Base-by-base conservation (phyloP, 2,797 vertebrate species). In the Monodelphis domestica region DNA sequence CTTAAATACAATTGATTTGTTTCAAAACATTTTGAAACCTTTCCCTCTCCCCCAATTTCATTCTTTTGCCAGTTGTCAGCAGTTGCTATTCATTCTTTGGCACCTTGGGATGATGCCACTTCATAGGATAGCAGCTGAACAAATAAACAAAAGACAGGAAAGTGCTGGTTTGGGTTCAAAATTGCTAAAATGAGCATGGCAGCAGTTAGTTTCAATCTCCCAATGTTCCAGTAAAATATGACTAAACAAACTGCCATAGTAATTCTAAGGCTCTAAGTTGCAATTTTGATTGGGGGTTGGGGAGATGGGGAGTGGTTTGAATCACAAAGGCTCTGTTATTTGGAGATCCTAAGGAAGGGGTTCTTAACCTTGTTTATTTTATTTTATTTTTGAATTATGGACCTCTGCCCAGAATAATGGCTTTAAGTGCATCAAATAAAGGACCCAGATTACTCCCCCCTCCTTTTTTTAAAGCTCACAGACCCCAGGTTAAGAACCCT, bases 21-120 rank as follows among this genome's bases (percentile, higher is more conserved):
- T 98, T 97, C 78, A 84, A 96, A 97, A 87, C 17, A 2, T 91
- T 96, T 98, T 97, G 96, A 96, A 98, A 96, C 91, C 7, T 84
- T 0, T 92, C 70, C 59, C 89, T 92, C 26, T 95, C 96, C 94
- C 70, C 88, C 54, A 93, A 55, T 91, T 93, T 93, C 91, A 89
- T 93, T 89, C 78, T 96, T 95, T 87, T 38, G 14, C 92, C 53
- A n/a, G 6, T 92, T 96, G 96, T 91, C 91, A 91, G 94, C 52
- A 45, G 21, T 95, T 91, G 90, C 91, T 87, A 28, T 93, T 94
- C 92, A 89, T 59, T 63, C 90, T 90, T 95, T 26, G 88, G 95
- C 97, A 94, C 88, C 84, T 28, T 56, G 95, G 97, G 95, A 98
- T 96, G 96, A 97, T 96, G 96, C 94, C 96, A 93, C 90, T 95